Percentiles rank a stretch among this genome's conserved stretches.
Conservation (phyloP, 2,888 invertebrate genomes). For the Aromia moschata region DNA sequence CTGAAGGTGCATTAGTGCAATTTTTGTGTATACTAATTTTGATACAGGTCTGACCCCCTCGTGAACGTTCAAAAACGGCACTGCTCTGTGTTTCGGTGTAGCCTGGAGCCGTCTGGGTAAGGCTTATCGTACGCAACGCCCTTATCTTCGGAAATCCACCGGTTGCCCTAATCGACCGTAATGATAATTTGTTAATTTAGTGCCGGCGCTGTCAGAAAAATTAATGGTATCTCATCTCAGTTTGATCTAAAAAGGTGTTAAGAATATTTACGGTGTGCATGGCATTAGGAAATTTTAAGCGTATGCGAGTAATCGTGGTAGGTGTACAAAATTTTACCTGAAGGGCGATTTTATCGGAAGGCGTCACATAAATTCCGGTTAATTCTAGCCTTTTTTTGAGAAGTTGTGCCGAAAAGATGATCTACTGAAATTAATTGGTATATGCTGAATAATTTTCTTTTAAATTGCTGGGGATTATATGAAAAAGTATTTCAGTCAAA, state of each 20-base stretch:
- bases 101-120: no score
- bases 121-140: not conserved
- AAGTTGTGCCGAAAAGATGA: no score
- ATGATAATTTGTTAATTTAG: conserved; percentile 8
- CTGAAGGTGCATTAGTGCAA: no score
- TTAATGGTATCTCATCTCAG: conserved; percentile 2
- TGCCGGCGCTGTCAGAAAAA: conserved; percentile 5
- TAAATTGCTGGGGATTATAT: no score
- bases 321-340: conserved; percentile 7
- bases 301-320: conserved; percentile 6
- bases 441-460: no score
- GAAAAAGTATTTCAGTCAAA: no score
- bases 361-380: conserved; percentile 15
- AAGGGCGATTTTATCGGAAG: conserved; percentile 16
- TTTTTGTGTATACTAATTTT: no score
- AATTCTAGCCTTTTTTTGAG: conserved; percentile 10
- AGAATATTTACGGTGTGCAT: conserved; percentile 13
- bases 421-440: no score
- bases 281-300: conserved; percentile 5
- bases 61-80: no score
- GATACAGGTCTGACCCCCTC: no score
- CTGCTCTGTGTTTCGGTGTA: no score
- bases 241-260: conserved; percentile 11
- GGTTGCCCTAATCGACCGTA: not conserved
- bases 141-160: not conserved